These are phyloP conservation scores for Netelia virgata DNA, from an alignment of 2,888 invertebrate genomes.

Conservation along the genomic window DNA sequence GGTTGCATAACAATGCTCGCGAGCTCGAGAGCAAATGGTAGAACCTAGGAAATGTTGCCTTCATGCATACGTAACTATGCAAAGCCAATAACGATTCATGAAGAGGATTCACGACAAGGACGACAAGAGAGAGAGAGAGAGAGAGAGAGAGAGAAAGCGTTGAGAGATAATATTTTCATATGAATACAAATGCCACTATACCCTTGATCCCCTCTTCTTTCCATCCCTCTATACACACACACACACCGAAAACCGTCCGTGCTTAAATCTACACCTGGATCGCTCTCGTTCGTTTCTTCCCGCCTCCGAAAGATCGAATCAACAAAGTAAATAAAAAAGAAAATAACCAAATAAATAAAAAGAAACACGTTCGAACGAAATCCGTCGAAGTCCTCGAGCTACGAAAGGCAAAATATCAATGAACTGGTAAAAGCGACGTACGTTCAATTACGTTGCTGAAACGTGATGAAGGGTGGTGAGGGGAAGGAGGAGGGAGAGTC, in stretches of 20 bases:
- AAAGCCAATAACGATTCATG: conserved; percentile 79
- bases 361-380: too few species aligned
- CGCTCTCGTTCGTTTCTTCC: conserved; percentile 55
- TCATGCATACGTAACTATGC: conserved; percentile 80
- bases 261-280: background rate
- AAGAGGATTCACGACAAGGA: conserved; percentile 70
- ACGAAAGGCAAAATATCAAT: too few species aligned
- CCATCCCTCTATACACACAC: background rate
- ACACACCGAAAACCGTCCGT: background rate
- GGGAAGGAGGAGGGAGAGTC: conserved; percentile 14
- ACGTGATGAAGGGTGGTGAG: conserved; percentile 50
- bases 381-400: too few species aligned
- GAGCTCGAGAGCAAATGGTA: conserved; percentile 27
- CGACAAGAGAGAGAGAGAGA: conserved; percentile 64
- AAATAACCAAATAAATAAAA: too few species aligned
- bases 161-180: conserved; percentile 78
- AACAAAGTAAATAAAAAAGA: too few species aligned
- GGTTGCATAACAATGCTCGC: conserved; percentile 79
- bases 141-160: conserved; percentile 67
- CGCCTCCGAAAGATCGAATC: too few species aligned
- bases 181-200: conserved; percentile 77
- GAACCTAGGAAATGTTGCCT: conserved; percentile 75
- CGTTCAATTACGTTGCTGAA: too few species aligned
- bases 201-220: conserved; percentile 60
- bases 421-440: conserved; percentile 47